Conservation (phyloP, 2,888 invertebrate species). For the Dynastes grantii region DNA sequence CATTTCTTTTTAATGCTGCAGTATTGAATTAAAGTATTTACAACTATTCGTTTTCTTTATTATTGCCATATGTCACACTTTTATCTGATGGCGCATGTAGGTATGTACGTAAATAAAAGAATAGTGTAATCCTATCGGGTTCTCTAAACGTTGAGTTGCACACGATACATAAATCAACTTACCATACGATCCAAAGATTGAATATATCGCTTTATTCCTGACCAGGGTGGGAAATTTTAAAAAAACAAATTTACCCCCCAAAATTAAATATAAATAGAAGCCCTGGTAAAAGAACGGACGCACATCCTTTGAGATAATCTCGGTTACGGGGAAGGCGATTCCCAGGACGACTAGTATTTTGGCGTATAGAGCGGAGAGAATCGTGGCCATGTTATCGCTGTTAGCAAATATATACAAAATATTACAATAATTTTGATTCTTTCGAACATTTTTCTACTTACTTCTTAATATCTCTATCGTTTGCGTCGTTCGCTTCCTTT, state of each 20-base stretch:
- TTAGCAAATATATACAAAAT: slow-evolving; percentile 58
- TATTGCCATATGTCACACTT: too few relatives aligned
- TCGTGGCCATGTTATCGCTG: slow-evolving; percentile 82
- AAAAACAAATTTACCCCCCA: too few relatives aligned
- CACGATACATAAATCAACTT: slow-evolving; percentile 42
- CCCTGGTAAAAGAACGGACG: slow-evolving; percentile 85
- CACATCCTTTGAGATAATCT: slow-evolving; percentile 86
- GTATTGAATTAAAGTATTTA: too few relatives aligned
- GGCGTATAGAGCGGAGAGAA: slow-evolving; percentile 87
- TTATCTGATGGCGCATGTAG: too few relatives aligned
- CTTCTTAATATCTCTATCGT: slow-evolving; percentile 18
- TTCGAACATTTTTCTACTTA: slow-evolving; percentile 16
- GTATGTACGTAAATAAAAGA: too few relatives aligned
- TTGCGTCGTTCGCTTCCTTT: slow-evolving; percentile 48
- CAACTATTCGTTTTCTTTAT: too few relatives aligned
- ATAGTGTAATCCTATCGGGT: too few relatives aligned
- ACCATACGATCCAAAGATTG: slow-evolving; percentile 70
- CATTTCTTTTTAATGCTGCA: too few relatives aligned
- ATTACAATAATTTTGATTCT: slow-evolving; percentile 26
- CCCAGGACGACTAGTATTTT: slow-evolving; percentile 89
- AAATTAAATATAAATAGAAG: slow-evolving; percentile 89
- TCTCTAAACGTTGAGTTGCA: too few relatives aligned
- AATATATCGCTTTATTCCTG: slow-evolving; percentile 69
- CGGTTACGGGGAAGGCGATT: slow-evolving; percentile 89
- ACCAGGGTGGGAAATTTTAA: too few relatives aligned